Base-by-base conservation (phyloP, 2,888 invertebrate genomes). In the Thecocarcelia acutangulata region DNA sequence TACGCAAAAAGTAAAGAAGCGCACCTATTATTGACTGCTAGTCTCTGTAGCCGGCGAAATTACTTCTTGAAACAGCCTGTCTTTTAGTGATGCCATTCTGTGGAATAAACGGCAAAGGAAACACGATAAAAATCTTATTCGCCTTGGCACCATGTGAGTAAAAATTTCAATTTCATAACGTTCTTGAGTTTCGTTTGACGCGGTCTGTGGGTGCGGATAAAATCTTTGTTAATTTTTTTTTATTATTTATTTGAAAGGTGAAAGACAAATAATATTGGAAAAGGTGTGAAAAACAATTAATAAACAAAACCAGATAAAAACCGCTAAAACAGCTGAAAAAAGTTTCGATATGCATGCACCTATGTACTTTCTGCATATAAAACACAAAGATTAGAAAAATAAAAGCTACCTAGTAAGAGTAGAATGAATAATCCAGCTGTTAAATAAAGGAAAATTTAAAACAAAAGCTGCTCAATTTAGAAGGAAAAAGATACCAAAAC, bases 341-440 rank as follows among this genome's bases (percentile, higher is more conserved):
- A 28, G 28, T 58, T n/a, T 54, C 15, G 13, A 42, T 19, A 56
- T 13, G 17, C 17, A 17, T 56, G 17, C 37, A 48, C 13, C n/a
- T n/a, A 68, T 11, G 19, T 8, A 54, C 28, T 9, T 9, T 28
- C 15, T n/a, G 19, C 37, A 37, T 6, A 19, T 12, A 73, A 3
- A 28, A 44, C 28, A 50, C 24, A 52, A 17, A 40, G 50, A 52
- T 12, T 28, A 68, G 19, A 44, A 19, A 56, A 33, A 56, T 11
- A 37, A 33, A 24, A 33, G 28, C 19, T 19, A 48, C 37, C 44
- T 56, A 61, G 40, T 44, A 44, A 50, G 46, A 48, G 70, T 74
- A 28, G n/a, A 72, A 83, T 70, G 70, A 80, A 64, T 64, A 52
- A 59, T 42, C 74, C 84, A 84, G 84, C 83, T 83, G 83, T 80